Evolutionary conservation across 2,888 invertebrate species (phyloP).

Genomic region (Craniophora ligustri): DNA sequence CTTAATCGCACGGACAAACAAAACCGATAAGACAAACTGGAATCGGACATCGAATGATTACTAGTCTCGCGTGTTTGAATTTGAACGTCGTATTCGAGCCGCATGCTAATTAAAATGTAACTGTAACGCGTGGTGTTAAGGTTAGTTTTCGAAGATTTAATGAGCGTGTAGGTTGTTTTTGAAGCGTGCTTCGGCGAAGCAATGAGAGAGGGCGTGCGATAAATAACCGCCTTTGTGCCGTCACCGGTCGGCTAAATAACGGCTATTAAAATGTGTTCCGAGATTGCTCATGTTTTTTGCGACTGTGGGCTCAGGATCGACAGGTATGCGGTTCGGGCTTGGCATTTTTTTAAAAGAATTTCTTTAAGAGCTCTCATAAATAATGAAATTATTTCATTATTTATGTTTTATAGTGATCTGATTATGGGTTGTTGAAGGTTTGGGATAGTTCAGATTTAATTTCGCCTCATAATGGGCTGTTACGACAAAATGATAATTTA

Average conservation of each 20-base stretch:
- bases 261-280: slow-evolving; percentile 86
- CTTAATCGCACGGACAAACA: slow-evolving; percentile 48
- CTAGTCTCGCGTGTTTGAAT: slow-evolving; percentile 78
- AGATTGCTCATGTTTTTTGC: slow-evolving; percentile 83
- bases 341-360: slow-evolving; percentile 43
- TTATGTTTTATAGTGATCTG: slow-evolving; percentile 17
- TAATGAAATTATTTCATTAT: slow-evolving; percentile 41
- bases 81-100: slow-evolving; percentile 76
- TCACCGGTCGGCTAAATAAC: slow-evolving; percentile 86
- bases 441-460: slow-evolving; percentile 8
- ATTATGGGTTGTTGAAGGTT: slow-evolving; percentile 31
- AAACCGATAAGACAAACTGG: slow-evolving; percentile 79
- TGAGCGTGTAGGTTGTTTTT: slow-evolving; percentile 76
- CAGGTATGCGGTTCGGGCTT: slow-evolving; percentile 69
- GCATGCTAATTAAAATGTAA: slow-evolving; percentile 64
- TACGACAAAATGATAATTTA: neutral
- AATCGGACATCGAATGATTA: slow-evolving; percentile 85
- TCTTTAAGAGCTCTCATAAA: slow-evolving; percentile 41
- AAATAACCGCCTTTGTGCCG: slow-evolving; percentile 88
- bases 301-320: slow-evolving; percentile 62
- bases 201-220: slow-evolving; percentile 89
- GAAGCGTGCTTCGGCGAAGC: slow-evolving; percentile 76
- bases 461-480: neutral
- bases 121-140: slow-evolving; percentile 66
- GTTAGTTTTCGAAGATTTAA: slow-evolving; percentile 63